Evolutionary conservation across 1,140 invertebrate genomes (phyloP), one percentile per base, ranked within the genome.

Genomic region (Venturia canescens): DNA sequence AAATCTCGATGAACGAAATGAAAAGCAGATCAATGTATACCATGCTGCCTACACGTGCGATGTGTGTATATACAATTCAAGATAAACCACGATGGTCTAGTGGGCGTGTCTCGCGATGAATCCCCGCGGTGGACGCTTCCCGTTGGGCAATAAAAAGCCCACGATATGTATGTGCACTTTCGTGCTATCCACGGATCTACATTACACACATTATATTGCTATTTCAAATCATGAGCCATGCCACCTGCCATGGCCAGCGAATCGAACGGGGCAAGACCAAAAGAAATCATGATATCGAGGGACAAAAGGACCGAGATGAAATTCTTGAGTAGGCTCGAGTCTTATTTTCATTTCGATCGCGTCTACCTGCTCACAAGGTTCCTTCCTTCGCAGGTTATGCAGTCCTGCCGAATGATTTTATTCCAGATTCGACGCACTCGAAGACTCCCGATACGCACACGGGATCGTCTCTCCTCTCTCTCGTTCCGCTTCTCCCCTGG

Each of bases 361-460:
- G 29, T 63, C 63, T 78, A 77, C 78, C 78, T 80, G 70, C 57
- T 66, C 31, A n/a, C 66, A 16, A 29, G 21, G 50, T 34, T 76
- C 72, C 18, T 50, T n/a, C 5, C 38, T 44, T 44, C 15, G 50
- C 27, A 29, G 16, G 15, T 31, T 69, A n/a, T 38, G 26, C 38
- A 63, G 80, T 78, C 57, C 75, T 71, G 72, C 66, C 50, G 74
- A 26, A 48, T 75, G 53, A 82, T 82, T 82, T 82, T 69, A 78
- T 77, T 80, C 78, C 71, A 82, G 71, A 77, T 82, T 72, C 69
- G 78, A 66, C 29, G 29, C 66, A 16, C 27, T 63, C 50, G 76
- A 26, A 72, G 81, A 79, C 66, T 29, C 66, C 27, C 75, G 72
- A 79, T 69, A 76, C 60, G 69, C 81, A 79, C 34, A 70, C 63